These are phyloP conservation scores for Hestina assimilis DNA, from an alignment of 1,140 invertebrate species.

Conservation along the genomic window DNA sequence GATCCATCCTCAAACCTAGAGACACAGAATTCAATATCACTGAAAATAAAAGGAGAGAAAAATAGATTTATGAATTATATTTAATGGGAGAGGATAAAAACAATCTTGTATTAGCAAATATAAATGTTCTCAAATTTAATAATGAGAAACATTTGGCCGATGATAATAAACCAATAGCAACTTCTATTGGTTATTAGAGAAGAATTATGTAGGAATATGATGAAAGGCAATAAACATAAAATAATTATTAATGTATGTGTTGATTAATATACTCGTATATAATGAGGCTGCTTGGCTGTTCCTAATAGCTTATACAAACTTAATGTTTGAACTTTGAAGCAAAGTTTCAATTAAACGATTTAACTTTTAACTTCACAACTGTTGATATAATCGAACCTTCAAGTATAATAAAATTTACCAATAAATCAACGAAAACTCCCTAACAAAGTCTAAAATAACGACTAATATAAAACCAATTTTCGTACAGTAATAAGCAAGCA, in stretches of 20 bases:
- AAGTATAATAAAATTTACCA: too few relatives aligned
- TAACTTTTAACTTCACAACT: background rate
- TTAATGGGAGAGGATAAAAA: slow-evolving; percentile 8
- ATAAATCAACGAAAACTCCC: too few relatives aligned
- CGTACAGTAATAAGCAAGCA: background rate
- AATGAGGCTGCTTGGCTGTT: background rate
- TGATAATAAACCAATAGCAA: background rate
- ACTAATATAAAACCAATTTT: background rate
- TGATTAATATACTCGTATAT: background rate
- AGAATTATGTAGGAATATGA: too few relatives aligned
- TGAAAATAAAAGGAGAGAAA: slow-evolving; percentile 74
- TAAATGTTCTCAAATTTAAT: too few relatives aligned
- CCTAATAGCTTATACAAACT: background rate
- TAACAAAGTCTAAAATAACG: background rate
- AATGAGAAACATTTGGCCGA: too few relatives aligned
- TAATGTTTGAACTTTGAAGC: too few relatives aligned
- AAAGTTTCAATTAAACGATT: background rate
- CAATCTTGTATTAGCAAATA: background rate
- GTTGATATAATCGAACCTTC: background rate
- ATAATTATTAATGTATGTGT: background rate
- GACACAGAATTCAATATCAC: slow-evolving; percentile 78
- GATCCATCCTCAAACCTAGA: slow-evolving; percentile 75
- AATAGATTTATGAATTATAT: slow-evolving; percentile 47
- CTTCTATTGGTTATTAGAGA: background rate
- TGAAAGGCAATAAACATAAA: background rate